Percentiles rank a stretch among this genome's conserved stretches.
phyloP scores from a whole-genome alignment of 2,797 vertebrate genomes.

The Heliangelus exortis region DNA sequence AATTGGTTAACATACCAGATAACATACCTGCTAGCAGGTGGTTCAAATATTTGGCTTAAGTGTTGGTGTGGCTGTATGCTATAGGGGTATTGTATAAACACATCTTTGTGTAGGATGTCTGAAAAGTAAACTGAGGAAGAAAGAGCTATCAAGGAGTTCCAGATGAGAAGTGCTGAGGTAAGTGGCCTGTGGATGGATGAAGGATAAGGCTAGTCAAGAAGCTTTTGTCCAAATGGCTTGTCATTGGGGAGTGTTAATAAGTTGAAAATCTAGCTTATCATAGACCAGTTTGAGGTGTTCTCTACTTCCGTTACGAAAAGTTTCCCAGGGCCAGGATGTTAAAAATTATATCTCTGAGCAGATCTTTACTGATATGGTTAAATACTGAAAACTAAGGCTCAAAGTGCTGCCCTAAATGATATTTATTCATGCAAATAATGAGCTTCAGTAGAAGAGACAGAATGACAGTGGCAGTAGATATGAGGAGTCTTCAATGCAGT shows the following conservation, averaged over 20 bases:
- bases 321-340: not conserved
- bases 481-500: accelerated
- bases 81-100: not conserved
- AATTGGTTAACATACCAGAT: too few species aligned
- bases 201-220: not conserved
- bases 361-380: not conserved
- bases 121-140: not conserved
- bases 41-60: not conserved
- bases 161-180: not conserved
- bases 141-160: not conserved
- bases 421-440: not conserved
- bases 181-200: not conserved
- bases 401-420: not conserved
- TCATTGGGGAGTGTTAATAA: accelerated
- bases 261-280: not conserved
- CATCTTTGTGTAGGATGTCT: not conserved
- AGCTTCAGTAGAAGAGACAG: not conserved
- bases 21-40: too few species aligned
- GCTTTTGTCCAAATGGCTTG: not conserved
- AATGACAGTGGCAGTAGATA: not conserved
- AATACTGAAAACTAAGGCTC: not conserved
- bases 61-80: not conserved
- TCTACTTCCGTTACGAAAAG: not conserved
- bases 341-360: accelerated
- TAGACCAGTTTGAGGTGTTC: not conserved